Conservation (phyloP, 2,888 invertebrate species). For the Aphidius colemani region DNA sequence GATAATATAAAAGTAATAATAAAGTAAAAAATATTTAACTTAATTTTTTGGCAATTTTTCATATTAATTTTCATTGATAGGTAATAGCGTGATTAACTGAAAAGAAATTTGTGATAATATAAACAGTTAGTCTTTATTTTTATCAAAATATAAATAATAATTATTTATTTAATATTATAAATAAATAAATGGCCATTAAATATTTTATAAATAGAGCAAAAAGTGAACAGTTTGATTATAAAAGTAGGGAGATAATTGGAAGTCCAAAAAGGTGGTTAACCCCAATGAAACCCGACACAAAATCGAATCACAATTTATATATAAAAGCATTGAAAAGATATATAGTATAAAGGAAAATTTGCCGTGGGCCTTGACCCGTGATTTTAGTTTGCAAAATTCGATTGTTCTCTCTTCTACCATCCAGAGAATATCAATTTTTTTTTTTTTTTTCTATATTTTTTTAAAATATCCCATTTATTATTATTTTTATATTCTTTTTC, state of each 20-base stretch:
- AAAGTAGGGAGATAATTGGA: neutral
- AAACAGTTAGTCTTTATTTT: no score
- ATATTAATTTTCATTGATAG: no score
- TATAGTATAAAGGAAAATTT: neutral
- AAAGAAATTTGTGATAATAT: no score
- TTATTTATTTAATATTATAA: no score
- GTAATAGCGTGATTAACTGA: no score
- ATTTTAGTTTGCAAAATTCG: neutral
- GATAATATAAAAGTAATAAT: no score
- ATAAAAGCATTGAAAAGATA: neutral
- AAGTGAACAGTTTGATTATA: neutral
- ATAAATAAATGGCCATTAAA: no score
- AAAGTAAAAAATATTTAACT: no score
- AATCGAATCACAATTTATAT: conserved; percentile 16
- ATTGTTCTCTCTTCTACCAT: neutral
- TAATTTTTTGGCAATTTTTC: no score
- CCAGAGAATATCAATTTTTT: neutral
- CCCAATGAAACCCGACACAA: conserved; percentile 3
- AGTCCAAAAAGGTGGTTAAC: conserved; percentile 5
- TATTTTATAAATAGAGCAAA: no score
- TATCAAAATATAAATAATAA: no score
- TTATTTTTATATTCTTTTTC: no score
- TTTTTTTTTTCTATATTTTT: neutral
- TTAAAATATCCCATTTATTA: neutral
- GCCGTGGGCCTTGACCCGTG: conserved; percentile 7